Base-by-base conservation (phyloP, 2,113 vertebrate species). In the Sylvia atricapilla region DNA sequence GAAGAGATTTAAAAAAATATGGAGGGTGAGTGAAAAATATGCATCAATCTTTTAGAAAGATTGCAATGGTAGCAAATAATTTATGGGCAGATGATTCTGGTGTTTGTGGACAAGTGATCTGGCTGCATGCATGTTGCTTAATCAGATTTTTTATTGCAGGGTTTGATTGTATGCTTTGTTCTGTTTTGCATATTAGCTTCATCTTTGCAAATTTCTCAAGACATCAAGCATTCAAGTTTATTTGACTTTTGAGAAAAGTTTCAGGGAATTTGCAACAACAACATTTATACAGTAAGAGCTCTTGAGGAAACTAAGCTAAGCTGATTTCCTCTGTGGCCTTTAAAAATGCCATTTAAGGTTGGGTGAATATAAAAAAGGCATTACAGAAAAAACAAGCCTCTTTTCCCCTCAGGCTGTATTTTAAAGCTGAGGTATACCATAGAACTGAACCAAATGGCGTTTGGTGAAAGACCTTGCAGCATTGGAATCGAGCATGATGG, bases 1-100 rank as follows among this genome's bases (percentile, higher is more conserved):
- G 95, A 98, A 98, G 97, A 98, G 97, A n/a, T 97, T 99, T 31
- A 99, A 98, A 97, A 98, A 97, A 84, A 89, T 99, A 49, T 99
- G 98, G 98, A 98, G 96, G 99, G 99, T 99, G 97, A 99, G 99
- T 98, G 74, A 92, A 96, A 94, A 93, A 86, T 77, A 55, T 67
- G 21, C 22, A 33, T 82, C 91, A 67, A 35, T 83, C 66, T 93
- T 17, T 37, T 56, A 41, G 78, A 73, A 46, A 50, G 20, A n/a
- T 33, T 85, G 33, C 47, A 76, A 4, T 70, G 59, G 43, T 66
- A 67, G 52, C 19, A 41, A 73, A 59, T 53, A 50, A 84, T 58
- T 56, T 41, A 10, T 12, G 39, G 41, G 43, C 12, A 91, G 60
- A 23, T 92, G 27, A 70, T 59, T 31, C 20, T 77, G 46, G 19